Percentiles rank a stretch among this genome's conserved stretches.
Evolutionary conservation across 2,113 vertebrate genomes (phyloP).

Genomic region (Microcebus griseorufus): DNA sequence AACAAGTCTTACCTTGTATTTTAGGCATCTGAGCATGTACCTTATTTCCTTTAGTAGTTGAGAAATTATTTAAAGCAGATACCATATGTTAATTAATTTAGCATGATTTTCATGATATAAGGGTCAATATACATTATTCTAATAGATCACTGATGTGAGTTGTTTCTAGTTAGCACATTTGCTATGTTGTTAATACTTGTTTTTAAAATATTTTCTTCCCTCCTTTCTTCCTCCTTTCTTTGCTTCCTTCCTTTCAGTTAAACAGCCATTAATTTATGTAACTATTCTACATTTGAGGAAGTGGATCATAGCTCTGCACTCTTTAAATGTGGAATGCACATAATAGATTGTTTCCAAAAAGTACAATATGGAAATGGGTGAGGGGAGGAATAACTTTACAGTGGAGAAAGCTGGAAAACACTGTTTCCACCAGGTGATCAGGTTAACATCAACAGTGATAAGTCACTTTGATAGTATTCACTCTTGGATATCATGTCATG

Average conservation of each 20-base stretch:
- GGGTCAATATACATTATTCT: background rate
- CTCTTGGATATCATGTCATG: background rate
- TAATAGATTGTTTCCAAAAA: background rate
- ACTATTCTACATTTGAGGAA: background rate
- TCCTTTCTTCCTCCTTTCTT: background rate
- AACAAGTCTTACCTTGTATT: background rate
- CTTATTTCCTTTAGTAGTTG: background rate
- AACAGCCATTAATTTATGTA: background rate
- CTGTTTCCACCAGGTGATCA: background rate
- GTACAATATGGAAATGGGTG: background rate
- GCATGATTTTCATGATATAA: background rate
- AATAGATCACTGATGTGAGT: background rate
- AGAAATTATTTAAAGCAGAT: background rate
- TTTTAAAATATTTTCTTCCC: background rate
- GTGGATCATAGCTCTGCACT: background rate
- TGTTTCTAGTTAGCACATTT: background rate
- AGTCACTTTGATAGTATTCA: background rate
- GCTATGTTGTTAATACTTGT: background rate
- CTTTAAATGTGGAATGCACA: background rate
- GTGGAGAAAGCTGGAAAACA: background rate
- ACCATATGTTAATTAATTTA: background rate
- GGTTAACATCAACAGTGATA: background rate
- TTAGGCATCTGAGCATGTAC: background rate
- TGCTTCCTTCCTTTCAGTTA: background rate
- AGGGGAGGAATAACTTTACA: background rate